These are phyloP conservation scores for Xenopus borealis DNA, from an alignment of 2,113 vertebrate genomes.

Conservation along the genomic window DNA sequence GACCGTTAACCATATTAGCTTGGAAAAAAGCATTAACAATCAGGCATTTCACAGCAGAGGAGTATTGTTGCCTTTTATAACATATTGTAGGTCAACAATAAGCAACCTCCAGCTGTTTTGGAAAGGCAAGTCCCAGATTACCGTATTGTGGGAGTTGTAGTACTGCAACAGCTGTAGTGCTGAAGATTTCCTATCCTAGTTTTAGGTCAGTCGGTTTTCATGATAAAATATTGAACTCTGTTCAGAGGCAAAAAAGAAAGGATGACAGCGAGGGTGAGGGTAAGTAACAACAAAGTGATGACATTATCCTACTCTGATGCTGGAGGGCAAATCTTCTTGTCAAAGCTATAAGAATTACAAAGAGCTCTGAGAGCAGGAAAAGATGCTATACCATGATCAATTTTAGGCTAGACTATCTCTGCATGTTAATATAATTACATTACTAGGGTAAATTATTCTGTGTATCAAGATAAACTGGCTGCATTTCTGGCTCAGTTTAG, in stretches of 20 bases:
- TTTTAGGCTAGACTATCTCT: conserved; percentile 67
- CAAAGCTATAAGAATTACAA: conserved; percentile 65
- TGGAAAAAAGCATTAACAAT: conserved; percentile 22
- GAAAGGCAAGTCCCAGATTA: not conserved
- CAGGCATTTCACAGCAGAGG: conserved; percentile 34
- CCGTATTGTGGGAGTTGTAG: not conserved
- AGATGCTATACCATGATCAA: conserved; percentile 66
- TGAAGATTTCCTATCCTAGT: not conserved
- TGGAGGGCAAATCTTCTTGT: conserved; percentile 64
- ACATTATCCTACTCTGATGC: conserved; percentile 60
- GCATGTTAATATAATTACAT: conserved; percentile 76
- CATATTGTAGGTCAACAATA: not conserved
- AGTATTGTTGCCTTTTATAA: conserved; percentile 44
- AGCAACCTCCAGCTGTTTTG: not conserved
- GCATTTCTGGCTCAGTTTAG: conserved; percentile 9
- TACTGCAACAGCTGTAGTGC: not conserved
- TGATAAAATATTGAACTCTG: conserved; percentile 53
- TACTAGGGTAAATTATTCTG: conserved; percentile 69
- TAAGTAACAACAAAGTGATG: conserved; percentile 54
- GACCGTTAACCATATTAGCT: conserved; percentile 51
- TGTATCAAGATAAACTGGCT: conserved; percentile 64
- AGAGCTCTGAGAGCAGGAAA: conserved; percentile 61
- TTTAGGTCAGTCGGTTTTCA: conserved; percentile 46
- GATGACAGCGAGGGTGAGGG: conserved; percentile 52
- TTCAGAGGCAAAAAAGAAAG: conserved; percentile 20